Conservation (phyloP, 2,797 vertebrate genomes). For the Knipowitschia caucasica region DNA sequence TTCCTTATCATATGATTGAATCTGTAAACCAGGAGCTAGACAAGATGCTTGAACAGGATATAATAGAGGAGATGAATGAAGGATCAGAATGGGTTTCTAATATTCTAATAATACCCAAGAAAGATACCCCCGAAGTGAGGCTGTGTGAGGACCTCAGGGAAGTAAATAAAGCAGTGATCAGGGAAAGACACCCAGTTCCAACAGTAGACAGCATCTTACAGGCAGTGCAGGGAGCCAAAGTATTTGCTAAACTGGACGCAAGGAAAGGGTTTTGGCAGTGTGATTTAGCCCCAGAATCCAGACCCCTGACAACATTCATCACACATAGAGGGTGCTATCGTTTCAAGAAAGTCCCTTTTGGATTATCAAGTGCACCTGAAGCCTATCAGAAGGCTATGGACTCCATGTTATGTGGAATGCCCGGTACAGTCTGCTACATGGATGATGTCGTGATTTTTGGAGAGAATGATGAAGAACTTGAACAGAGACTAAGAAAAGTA, state of each 20-base stretch:
- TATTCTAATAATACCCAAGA: not conserved
- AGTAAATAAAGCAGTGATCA: slow-evolving; percentile 26
- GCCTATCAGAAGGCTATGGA: slow-evolving; percentile 24
- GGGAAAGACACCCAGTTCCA: slow-evolving; percentile 23
- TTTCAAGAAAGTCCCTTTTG: not conserved
- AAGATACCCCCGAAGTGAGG: slow-evolving; percentile 10
- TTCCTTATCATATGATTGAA: not conserved
- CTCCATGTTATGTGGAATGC: slow-evolving; percentile 10
- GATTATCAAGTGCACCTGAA: slow-evolving; percentile 13
- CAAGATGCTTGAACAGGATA: slow-evolving; percentile 9
- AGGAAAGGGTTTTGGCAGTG: not conserved
- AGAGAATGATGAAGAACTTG: not conserved
- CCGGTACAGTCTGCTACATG: not conserved
- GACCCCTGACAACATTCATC: not conserved
- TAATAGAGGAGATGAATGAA: slow-evolving; percentile 16
- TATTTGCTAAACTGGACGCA: slow-evolving; percentile 16
- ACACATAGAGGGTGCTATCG: not conserved
- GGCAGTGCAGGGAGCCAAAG: slow-evolving; percentile 21
- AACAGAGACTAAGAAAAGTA: not conserved
- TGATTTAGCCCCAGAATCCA: not conserved
- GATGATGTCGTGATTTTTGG: not conserved
- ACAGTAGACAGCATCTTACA: slow-evolving; percentile 28
- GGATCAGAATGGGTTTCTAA: not conserved
- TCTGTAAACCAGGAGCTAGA: slow-evolving; percentile 9
- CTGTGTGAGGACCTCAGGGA: slow-evolving; percentile 24